Conservation (phyloP, 2,113 vertebrate species). For the Tachysurus fulvidraco region DNA sequence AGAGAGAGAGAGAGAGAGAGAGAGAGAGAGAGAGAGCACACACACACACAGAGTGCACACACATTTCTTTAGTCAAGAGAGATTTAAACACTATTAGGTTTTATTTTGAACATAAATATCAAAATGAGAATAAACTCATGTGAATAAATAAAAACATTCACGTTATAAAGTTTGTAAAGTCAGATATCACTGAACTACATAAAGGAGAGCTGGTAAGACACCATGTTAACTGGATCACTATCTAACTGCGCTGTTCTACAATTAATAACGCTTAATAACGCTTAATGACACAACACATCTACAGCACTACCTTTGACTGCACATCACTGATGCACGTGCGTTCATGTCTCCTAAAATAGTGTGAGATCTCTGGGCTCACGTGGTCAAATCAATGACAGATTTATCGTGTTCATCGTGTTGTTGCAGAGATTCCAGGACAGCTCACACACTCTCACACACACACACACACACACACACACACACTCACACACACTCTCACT, state of each 20-base stretch:
- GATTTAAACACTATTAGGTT: not conserved
- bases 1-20: not conserved
- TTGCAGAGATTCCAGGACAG: conserved; percentile 1
- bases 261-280: not conserved
- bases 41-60: no score
- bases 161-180: not conserved
- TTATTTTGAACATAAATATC: not conserved
- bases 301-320: not conserved
- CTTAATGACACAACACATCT: no score
- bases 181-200: not conserved
- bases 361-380: not conserved
- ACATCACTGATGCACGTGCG: not conserved
- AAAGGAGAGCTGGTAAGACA: not conserved
- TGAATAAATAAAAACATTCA: not conserved
- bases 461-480: not conserved
- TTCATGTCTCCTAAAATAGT: not conserved
- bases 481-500: no score
- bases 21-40: no score
- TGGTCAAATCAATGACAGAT: not conserved
- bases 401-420: not conserved
- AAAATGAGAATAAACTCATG: not conserved
- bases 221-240: not conserved
- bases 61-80: no score
- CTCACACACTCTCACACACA: not conserved
- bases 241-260: not conserved